Base-by-base conservation (phyloP, 2,113 vertebrate species). In the Gymnogyps californianus region DNA sequence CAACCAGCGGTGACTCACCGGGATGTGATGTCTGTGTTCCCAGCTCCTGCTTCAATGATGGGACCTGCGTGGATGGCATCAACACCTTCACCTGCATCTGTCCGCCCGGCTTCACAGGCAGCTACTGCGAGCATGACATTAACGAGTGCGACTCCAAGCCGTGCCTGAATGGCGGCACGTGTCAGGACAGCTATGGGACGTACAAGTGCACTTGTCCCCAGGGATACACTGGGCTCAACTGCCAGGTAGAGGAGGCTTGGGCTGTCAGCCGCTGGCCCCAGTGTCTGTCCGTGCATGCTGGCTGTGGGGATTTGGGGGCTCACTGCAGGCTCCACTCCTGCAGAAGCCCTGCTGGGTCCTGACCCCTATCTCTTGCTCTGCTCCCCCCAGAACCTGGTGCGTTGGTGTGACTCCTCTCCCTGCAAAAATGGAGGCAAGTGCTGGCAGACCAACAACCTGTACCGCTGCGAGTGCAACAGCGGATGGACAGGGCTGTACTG, bases 1-100 rank as follows among this genome's bases (percentile, higher is more conserved):
- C 0, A 1, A 8, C 18, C 19, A 1, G 36, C 1, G 0, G 25
- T 24, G 70, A 6, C 67, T 94, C 64, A 95, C 25, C 4, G 52
- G 72, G 66, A 36, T 1, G 20, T 4, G 18, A 2, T 9, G 25
- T 51, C 20, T 83, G 29, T 42, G 52, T n/a, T 34, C 81, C 28
- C 95, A 99, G 99, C 98, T 99, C 99, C 93, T 99, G 99, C 93
- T 99, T 99, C 93, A 99, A 99, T 0, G 99, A 99, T 0, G 99
- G 99, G 40, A 99, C 99, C 20, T 99, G 99, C 0, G 92, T 99
- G 96, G 99, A 99, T 3, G 99, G 99, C 88, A 99, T 99, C 98
- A 99, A 99, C 95, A 98, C 99, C 74, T 99, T 99, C 97, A 99
- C 98, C 25, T 99, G 99, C 26, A 29, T 99, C 36, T 99, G 99